Percentiles rank a stretch among this genome's conserved stretches.
phyloP scores from a whole-genome alignment of 2,888 invertebrate genomes.

The Lithophane socia region DNA sequence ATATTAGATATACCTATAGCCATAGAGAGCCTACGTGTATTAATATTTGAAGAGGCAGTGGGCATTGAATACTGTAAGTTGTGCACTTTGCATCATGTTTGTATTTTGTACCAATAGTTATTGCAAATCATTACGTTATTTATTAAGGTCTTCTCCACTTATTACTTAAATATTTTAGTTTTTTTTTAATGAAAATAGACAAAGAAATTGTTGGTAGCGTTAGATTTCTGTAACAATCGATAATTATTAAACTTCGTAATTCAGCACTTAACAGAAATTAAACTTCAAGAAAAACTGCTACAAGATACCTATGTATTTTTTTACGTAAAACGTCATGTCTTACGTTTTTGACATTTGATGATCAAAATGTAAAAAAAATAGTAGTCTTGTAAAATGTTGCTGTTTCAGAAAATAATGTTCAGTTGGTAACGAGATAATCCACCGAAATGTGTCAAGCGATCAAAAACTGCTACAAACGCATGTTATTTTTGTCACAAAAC shows the following conservation, averaged over 20 bases:
- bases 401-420: slow-evolving; percentile 3
- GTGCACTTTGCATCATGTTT: slow-evolving; percentile 14
- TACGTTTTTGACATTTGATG: neutral
- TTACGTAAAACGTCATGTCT: neutral
- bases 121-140: slow-evolving; percentile 14
- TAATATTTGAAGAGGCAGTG: slow-evolving; percentile 13
- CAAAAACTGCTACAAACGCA: slow-evolving; percentile 38
- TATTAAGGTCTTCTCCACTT: neutral
- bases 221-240: neutral
- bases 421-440: slow-evolving; percentile 13
- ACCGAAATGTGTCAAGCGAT: slow-evolving; percentile 29
- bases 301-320: neutral
- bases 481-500: slow-evolving; percentile 60
- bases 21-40: slow-evolving; percentile 4
- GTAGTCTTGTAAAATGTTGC: neutral
- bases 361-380: neutral
- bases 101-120: slow-evolving; percentile 17
- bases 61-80: slow-evolving; percentile 28
- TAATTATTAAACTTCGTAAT: too few relatives aligned
- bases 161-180: neutral
- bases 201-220: neutral
- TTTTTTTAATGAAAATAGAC: neutral
- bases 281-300: slow-evolving; percentile 2
- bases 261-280: neutral
- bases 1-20: slow-evolving; percentile 8